Evolutionary conservation across 2,113 vertebrate genomes (phyloP).

Genomic region (Pseudois nayaur): DNA sequence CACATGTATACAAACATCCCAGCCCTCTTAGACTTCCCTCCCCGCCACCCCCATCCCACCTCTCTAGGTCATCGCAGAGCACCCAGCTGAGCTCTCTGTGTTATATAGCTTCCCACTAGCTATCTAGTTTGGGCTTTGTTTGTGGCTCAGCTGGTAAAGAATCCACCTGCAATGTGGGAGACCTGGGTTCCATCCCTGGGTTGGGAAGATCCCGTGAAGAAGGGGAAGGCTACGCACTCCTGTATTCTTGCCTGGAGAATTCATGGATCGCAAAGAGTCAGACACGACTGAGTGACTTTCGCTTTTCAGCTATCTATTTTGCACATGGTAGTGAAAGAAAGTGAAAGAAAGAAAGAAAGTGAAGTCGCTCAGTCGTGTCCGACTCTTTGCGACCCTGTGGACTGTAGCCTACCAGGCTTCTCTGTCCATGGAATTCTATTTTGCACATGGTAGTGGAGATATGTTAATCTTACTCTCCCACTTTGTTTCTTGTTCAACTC

Average conservation of each 20-base stretch:
- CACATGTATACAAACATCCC: neutral
- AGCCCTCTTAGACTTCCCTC: neutral
- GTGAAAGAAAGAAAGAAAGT: too few species aligned
- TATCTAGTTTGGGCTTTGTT: neutral
- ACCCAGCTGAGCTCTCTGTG: neutral
- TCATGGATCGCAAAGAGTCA: fast-evolving
- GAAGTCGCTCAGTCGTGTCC: too few species aligned
- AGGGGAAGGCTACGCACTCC: neutral
- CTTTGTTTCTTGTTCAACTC: neutral
- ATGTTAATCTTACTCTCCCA: neutral
- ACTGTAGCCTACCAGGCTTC: too few species aligned
- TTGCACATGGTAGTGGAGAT: neutral
- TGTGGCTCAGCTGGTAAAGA: neutral
- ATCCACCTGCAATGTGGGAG: neutral
- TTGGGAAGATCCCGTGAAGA: neutral
- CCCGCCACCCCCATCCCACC: neutral
- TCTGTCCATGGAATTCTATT: too few species aligned
- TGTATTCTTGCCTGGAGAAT: neutral
- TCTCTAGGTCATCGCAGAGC: neutral
- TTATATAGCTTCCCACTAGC: neutral
- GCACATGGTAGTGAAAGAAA: neutral
- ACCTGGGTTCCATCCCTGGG: neutral
- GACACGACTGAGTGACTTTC: neutral
- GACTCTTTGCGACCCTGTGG: too few species aligned
- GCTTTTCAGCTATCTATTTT: neutral